Base-by-base conservation (phyloP, 2,113 vertebrate genomes). In the Grammatotria lemairii region DNA sequence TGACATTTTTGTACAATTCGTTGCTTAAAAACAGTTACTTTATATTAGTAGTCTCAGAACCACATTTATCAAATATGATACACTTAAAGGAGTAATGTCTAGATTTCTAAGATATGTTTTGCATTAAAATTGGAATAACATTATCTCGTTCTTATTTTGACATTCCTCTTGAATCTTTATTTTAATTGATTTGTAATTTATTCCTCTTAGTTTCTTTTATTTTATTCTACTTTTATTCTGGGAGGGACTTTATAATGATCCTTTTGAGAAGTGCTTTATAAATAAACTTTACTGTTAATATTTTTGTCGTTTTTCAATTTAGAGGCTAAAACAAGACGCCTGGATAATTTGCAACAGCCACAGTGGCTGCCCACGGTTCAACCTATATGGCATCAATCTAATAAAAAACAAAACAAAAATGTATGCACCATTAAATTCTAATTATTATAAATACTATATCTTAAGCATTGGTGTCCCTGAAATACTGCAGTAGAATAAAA, bases 361-460 rank as follows among this genome's bases (percentile, higher is more conserved):
- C 70, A 49, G 16, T 49, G 42, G 42, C 16, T 1, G 0, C 23
- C 9, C 6, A 78, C 0, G 1, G 1, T n/a, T 49, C 16, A 12
- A 7, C 16, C 42, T 75, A 17, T 11, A 11, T 75, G 70, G 6
- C 9, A 19, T 28, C 14, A 31, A 49, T 75, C 9, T 19, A 49
- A 49, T 11, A 28, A 38, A 13, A 1, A 17, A 35, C 33, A 35
- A 3, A 26, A 11, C 0, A 6, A 45, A 73, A 16, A 26, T 47
- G 4, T 2, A 47, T 47, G 68, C 23, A 75, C 21, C 40, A 26
- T 73, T 45, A 23, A 45, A 45, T 16, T 73, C 26, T 73, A 26
- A 26, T 42, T 40, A 42, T 73, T 73, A 23, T 45, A 73, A 73
- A 45, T 28, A 28, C 1, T 73, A 26, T 16, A 45, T 16, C 6